Conservation (phyloP, 2,888 invertebrate genomes). For the Drepana falcataria region DNA sequence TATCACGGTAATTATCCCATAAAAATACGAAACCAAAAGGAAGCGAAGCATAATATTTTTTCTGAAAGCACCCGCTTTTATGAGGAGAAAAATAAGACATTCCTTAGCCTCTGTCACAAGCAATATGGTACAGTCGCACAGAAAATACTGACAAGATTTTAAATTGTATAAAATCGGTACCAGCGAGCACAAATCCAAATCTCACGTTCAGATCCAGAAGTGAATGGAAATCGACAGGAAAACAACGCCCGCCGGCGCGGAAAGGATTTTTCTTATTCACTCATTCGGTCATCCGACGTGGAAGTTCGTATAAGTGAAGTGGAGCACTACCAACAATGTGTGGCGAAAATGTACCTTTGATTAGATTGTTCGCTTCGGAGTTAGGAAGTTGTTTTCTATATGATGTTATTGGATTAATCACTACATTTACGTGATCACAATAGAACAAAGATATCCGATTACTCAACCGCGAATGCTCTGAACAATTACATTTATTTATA, state of each 20-base stretch:
- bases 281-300: constrained; percentile 23
- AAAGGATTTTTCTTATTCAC: constrained; percentile 40
- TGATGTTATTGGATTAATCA: constrained; percentile 42
- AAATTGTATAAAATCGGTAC: constrained; percentile 21
- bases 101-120: not conserved
- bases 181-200: constrained; percentile 19
- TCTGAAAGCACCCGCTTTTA: not conserved
- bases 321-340: not conserved
- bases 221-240: constrained; percentile 48
- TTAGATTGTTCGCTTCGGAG: constrained; percentile 31
- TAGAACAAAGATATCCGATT: not conserved
- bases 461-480: no score
- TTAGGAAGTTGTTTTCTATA: constrained; percentile 29
- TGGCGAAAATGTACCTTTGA: constrained; percentile 32
- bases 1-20: not conserved
- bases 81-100: not conserved
- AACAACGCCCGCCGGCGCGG: constrained; percentile 35
- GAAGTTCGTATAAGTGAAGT: constrained; percentile 1
- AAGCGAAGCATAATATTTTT: not conserved
- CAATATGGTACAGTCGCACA: not conserved
- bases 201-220: constrained; percentile 21
- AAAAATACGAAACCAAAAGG: not conserved
- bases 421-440: constrained; percentile 5
- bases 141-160: constrained; percentile 7
- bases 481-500: no score